Conservation (phyloP, 2,797 vertebrate species). For the Artibeus jamaicensis region DNA sequence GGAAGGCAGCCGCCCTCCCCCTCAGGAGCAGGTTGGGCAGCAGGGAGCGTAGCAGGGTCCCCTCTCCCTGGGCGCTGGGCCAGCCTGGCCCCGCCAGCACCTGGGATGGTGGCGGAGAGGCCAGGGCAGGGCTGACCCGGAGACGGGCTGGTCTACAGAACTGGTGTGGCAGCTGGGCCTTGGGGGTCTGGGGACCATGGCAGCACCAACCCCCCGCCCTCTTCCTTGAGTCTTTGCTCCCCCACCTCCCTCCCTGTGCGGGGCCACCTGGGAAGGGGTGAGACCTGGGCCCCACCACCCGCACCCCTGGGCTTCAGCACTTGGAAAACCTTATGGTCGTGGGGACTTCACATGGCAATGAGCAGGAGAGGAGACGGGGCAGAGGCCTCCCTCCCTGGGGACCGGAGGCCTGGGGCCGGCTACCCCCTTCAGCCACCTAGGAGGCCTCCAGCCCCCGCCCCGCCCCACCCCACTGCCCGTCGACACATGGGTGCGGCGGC, state of each 20-base stretch:
- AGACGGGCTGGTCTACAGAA: rapidly evolving
- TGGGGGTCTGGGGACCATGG: not conserved
- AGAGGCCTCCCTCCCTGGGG: not conserved
- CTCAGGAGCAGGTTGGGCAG: not conserved
- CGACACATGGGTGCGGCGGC: not conserved
- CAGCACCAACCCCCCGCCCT: not conserved
- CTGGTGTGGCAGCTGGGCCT: not conserved
- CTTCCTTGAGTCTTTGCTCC: not conserved
- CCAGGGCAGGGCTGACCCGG: not conserved
- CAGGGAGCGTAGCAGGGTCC: not conserved
- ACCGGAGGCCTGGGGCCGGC: not conserved
- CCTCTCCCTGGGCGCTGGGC: not conserved
- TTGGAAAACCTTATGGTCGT: rapidly evolving
- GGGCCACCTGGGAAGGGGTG: not conserved
- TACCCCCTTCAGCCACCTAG: not conserved
- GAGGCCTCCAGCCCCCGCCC: not conserved
- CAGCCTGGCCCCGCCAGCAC: not conserved
- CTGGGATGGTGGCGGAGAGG: not conserved
- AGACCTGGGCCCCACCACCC: not conserved
- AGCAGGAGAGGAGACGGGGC: not conserved
- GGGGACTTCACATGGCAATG: too few relatives aligned
- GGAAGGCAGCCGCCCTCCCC: not conserved
- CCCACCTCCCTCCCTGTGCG: not conserved
- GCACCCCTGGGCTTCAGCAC: not conserved
- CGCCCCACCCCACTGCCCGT: not conserved